Conservation (phyloP, 1,140 invertebrate genomes). For the Stegodyphus mimosarum region DNA sequence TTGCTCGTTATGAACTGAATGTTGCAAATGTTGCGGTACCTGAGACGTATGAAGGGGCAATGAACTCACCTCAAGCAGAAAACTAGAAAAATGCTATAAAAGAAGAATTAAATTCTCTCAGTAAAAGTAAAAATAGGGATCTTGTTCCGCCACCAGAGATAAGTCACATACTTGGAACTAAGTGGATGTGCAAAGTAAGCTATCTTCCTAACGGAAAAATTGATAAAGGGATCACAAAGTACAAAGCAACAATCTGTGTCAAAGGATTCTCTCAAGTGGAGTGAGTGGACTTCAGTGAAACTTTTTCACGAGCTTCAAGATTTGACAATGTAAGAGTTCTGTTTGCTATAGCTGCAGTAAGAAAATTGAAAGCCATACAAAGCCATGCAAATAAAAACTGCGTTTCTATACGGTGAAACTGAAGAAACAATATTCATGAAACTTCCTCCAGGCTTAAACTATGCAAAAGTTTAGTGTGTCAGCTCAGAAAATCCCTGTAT, state of each 20-base stretch:
- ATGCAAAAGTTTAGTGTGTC: slow-evolving; percentile 59
- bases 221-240: too few relatives aligned
- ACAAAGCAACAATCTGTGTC: slow-evolving; percentile 43
- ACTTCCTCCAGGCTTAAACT: slow-evolving; percentile 67
- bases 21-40: not conserved
- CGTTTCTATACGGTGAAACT: slow-evolving; percentile 29
- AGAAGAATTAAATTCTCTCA: slow-evolving; percentile 34
- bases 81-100: slow-evolving; percentile 50
- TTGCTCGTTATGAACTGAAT: slow-evolving; percentile 22
- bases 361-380: slow-evolving; percentile 42
- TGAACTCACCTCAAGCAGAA: slow-evolving; percentile 13
- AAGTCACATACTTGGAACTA: slow-evolving; percentile 12
- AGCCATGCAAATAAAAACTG: slow-evolving; percentile 27
- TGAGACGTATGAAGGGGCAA: slow-evolving; percentile 37
- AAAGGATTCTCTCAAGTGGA: slow-evolving; percentile 20
- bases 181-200: slow-evolving; percentile 15
- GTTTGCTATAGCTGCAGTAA: slow-evolving; percentile 43
- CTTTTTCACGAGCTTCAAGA: too few relatives aligned
- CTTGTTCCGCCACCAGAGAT: not conserved
- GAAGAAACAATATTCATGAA: slow-evolving; percentile 67
- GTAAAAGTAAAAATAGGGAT: not conserved
- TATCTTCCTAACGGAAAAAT: slow-evolving; percentile 39
- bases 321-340: too few relatives aligned
- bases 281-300: too few relatives aligned
- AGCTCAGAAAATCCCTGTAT: slow-evolving; percentile 68